Evolutionary conservation across 2,113 vertebrate species (phyloP).

Genomic region (Cranoglanis bouderius): DNA sequence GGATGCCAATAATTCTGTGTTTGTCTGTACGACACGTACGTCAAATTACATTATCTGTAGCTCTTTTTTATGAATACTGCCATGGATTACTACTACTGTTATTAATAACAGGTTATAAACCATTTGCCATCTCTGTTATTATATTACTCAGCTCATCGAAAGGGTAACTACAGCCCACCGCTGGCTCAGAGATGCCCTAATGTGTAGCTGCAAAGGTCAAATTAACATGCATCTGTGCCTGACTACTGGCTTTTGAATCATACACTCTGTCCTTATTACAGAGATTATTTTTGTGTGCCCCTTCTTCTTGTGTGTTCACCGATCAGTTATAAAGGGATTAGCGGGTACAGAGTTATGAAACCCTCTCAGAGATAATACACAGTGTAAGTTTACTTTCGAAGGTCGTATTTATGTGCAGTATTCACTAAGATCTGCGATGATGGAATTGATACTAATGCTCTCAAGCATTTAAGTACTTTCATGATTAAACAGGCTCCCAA

Average conservation of each 20-base stretch:
- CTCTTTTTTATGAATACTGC: background rate
- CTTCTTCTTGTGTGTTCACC: background rate
- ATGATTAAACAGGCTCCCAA: constrained; percentile 28
- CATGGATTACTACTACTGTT: background rate
- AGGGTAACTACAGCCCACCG: constrained; percentile 53
- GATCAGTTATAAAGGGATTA: constrained; percentile 6
- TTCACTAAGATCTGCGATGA: constrained; percentile 4
- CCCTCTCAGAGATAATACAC: background rate
- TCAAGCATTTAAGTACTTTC: constrained; percentile 5
- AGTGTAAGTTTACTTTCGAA: background rate
- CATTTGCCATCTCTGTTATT: constrained; percentile 12
- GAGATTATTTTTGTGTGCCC: background rate
- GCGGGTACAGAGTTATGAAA: constrained; percentile 23
- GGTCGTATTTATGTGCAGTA: background rate
- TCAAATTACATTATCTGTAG: background rate
- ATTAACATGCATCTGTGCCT: constrained; percentile 57
- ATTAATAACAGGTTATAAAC: background rate
- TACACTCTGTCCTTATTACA: background rate
- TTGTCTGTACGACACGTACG: background rate
- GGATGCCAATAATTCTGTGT: background rate
- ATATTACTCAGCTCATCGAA: constrained; percentile 49
- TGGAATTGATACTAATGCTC: constrained; percentile 5
- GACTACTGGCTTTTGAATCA: constrained; percentile 37
- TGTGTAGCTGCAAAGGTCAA: constrained; percentile 59
- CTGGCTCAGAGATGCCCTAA: constrained; percentile 50